Percentiles rank a stretch among this genome's conserved stretches.
phyloP scores from a whole-genome alignment of 2,113 vertebrate genomes.

The Raja brachyura region DNA sequence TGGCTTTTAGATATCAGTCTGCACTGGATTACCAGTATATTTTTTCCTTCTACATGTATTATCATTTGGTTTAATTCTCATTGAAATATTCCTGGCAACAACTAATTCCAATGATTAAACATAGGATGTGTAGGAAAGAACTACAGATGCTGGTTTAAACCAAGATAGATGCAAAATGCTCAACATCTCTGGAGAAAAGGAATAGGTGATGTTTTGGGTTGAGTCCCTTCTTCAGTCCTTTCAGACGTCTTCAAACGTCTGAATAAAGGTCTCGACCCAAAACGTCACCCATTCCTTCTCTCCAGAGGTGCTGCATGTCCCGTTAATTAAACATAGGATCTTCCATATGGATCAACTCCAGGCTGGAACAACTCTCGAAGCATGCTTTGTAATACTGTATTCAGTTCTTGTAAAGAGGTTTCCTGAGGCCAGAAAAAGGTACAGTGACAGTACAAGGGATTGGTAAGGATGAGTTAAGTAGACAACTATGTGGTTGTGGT shows the following conservation, averaged over 20 bases:
- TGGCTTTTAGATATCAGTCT: neutral
- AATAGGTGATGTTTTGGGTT: too few relatives aligned
- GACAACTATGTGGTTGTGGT: neutral
- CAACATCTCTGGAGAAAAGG: too few relatives aligned
- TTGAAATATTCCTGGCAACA: neutral
- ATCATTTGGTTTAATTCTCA: neutral
- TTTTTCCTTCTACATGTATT: neutral
- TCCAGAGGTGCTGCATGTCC: too few relatives aligned
- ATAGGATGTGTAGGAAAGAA: neutral
- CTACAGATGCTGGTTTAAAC: too few relatives aligned
- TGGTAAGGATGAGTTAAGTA: neutral
- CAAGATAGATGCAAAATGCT: too few relatives aligned
- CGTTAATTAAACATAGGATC: neutral
- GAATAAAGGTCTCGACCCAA: too few relatives aligned
- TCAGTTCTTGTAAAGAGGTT: neutral
- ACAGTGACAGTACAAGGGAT: neutral
- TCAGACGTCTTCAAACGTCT: too few relatives aligned
- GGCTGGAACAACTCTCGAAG: neutral
- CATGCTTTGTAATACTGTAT: neutral
- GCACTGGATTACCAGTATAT: neutral
- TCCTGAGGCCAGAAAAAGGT: neutral
- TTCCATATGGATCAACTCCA: neutral
- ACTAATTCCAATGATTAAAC: neutral
- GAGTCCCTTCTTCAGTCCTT: too few relatives aligned
- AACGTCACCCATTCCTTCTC: too few relatives aligned